Evolutionary conservation across 2,797 vertebrate genomes (phyloP), one percentile per base, ranked within the genome.

Genomic region (Gastrophryne carolinensis): DNA sequence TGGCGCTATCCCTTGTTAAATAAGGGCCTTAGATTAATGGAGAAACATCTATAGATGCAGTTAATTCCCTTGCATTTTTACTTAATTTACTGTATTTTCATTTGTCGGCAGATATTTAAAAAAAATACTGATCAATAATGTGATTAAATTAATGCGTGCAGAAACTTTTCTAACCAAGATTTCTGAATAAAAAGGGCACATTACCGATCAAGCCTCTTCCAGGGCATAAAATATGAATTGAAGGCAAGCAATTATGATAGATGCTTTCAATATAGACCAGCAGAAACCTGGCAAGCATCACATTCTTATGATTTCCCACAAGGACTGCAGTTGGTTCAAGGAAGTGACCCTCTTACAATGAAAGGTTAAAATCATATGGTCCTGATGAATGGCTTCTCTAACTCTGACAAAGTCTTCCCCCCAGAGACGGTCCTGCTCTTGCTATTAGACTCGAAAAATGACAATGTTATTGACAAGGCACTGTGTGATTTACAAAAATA

Each of bases 291-390:
- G 71, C 58, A 21, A 57, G 41, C 49, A 11, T 35, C 41, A 35
- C 30, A 39, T 37, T 32, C 29, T 21, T 23, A 37, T 72, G 75
- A 78, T 78, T 78, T 78, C 75, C 75, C 75, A 64, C 52, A 72
- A 78, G 75, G 50, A 60, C 67, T 23, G 21, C 15, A 30, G 30
- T n/a, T 57, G 75, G 75, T 64, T 78, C 75, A 78, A 57, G 66
- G 52, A 78, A 65, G 75, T 72, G 75, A 78, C 75, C 75, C 67
- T 72, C 67, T 78, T 70, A 78, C 75, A 65, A 72, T 58, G 66
- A 78, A 78, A 78, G 75, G 75, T 78, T 78, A 78, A 71, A 72
- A 65, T 71, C 27, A 57, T 78, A 54, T 78, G 66, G 67, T 62
- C 67, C 67, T 78, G 75, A 78, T 78, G 60, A 72, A 78, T 78